Conservation (phyloP, 1,140 invertebrate species). For the Achroia grisella region DNA sequence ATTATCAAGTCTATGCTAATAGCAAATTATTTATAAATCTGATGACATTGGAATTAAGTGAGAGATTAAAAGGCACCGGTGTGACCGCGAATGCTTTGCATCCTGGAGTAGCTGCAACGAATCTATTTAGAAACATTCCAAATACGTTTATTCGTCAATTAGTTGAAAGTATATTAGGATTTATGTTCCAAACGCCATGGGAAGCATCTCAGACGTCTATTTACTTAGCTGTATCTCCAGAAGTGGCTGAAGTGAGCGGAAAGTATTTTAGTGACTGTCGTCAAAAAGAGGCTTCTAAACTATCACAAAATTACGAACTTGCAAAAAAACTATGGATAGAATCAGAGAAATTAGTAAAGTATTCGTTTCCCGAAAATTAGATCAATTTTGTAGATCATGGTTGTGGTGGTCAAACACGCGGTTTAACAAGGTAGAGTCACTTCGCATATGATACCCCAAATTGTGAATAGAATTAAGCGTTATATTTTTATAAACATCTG, state of each 20-base stretch:
- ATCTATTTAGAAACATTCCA: conserved; percentile 85
- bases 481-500: too few species aligned
- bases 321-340: conserved; percentile 64
- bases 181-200: conserved; percentile 61
- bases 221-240: conserved; percentile 73
- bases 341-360: conserved; percentile 64
- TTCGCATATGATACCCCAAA: too few species aligned
- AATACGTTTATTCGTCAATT: conserved; percentile 32
- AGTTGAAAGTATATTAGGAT: conserved; percentile 36
- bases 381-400: neutral
- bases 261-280: conserved; percentile 77
- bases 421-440: too few species aligned
- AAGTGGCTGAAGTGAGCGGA: conserved; percentile 72
- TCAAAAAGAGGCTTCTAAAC: conserved; percentile 41
- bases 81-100: conserved; percentile 91
- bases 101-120: conserved; percentile 91
- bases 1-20: conserved; percentile 83
- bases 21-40: conserved; percentile 92
- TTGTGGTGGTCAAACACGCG: too few species aligned
- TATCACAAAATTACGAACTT: conserved; percentile 50
- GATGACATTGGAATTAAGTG: conserved; percentile 87
- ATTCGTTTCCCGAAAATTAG: conserved; percentile 10
- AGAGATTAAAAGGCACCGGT: conserved; percentile 81
- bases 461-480: too few species aligned
- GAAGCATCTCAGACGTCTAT: conserved; percentile 77